Evolutionary conservation across 2,797 vertebrate species (phyloP), one percentile per base, ranked within the genome.

Genomic region (Rhynchonycteris naso): DNA sequence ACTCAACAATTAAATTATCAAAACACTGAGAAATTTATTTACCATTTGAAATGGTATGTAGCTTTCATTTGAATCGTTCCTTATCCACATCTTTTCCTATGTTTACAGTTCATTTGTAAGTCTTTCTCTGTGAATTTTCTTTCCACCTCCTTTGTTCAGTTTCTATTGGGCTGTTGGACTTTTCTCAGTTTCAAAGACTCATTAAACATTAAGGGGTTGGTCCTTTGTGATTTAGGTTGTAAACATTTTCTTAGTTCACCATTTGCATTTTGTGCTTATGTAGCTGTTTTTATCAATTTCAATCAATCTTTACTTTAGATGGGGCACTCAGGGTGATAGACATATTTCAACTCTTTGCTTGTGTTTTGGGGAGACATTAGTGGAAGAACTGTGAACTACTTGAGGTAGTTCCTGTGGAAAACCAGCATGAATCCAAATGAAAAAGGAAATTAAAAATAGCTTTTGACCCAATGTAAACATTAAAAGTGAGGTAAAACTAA

Each of bases 401-500:
- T 43, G 66, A 89, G 56, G 71, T 56, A 91, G 65, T 22, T 21
- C 26, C 63, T 43, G 15, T 72, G 38, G 76, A 56, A 93, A 94
- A 74, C 26, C 24, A 90, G 88, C 78, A 68, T 59, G 26, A 88
- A 84, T 33, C 12, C 56, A 78, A 74, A 91, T 9, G n/a, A 95
- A 71, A 92, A 90, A 76, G 33, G 52, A 91, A 91, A 76, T 21
- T 63, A 76, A 93, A 93, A 91, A 68, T 88, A 87, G 24, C 47
- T 81, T 90, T 93, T 89, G 91, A 88, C 30, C 63, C 6, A 84
- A 18, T 75, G 13, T 65, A 90, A 93, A 89, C 61, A 90, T 65
- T 58, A 56, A 79, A 80, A 66, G 28, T 71, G 65, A 79, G 10
- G 43, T 38, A 79, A 97, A 96, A 61, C 84, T 74, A 93, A 89